Percentiles rank a stretch among this genome's conserved stretches.
Conservation (phyloP, 2,797 vertebrate species). For the Clamator glandarius region DNA sequence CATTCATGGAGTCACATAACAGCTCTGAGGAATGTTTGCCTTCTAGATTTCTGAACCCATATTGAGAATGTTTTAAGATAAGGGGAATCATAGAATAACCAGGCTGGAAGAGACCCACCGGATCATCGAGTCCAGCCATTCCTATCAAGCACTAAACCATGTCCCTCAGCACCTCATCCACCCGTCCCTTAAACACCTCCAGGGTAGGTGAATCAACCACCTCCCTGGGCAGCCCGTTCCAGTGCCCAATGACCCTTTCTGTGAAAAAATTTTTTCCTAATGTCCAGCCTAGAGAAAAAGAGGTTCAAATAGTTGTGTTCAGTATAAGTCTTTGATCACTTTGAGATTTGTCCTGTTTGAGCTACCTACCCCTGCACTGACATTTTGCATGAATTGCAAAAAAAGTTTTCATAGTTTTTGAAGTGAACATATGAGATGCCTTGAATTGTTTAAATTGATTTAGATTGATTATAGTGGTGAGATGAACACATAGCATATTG, state of each 20-base stretch:
- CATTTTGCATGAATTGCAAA: background rate
- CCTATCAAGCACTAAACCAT: no score
- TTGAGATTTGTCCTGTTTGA: background rate
- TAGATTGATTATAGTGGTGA: constrained; percentile 16
- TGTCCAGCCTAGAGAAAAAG: no score
- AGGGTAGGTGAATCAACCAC: no score
- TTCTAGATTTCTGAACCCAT: background rate
- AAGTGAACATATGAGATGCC: background rate
- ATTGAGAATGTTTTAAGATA: background rate
- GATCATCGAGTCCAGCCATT: no score
- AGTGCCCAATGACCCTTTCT: no score
- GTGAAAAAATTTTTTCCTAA: no score
- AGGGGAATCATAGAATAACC: no score
- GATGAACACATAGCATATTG: constrained; percentile 40
- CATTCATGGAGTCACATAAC: background rate
- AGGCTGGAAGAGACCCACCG: no score
- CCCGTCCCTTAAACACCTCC: no score
- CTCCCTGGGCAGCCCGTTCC: no score
- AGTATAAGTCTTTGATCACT: background rate
- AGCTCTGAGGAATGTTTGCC: background rate
- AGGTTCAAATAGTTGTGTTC: background rate
- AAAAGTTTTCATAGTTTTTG: background rate
- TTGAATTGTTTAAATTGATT: constrained; percentile 24
- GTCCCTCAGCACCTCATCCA: no score
- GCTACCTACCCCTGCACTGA: background rate